Percentiles rank a stretch among this genome's conserved stretches.
Conservation (phyloP, 2,113 vertebrate genomes). For the Cyanoramphus novaezelandiae region DNA sequence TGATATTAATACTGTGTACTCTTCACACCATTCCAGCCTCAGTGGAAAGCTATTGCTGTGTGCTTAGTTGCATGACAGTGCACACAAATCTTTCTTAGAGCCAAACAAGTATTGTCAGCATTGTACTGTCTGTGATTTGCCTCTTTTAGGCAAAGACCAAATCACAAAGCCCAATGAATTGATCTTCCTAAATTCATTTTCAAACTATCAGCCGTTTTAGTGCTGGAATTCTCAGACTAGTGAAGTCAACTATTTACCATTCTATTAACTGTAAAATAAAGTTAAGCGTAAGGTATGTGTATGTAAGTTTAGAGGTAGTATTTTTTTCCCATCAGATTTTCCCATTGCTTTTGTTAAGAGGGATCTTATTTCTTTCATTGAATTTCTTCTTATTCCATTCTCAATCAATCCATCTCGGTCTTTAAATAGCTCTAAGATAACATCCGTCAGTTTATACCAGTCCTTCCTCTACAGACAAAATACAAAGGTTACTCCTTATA, state of each 20-base stretch:
- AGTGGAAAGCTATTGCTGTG: background rate
- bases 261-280: background rate
- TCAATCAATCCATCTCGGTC: background rate
- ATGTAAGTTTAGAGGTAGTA: background rate
- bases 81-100: background rate
- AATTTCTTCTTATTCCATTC: background rate
- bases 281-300: background rate
- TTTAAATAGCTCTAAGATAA: background rate
- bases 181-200: background rate
- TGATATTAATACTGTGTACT: background rate
- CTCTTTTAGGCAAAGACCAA: background rate
- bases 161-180: too few relatives aligned
- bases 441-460: background rate
- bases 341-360: background rate
- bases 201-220: background rate
- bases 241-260: background rate
- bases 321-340: background rate
- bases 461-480: background rate
- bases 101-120: background rate
- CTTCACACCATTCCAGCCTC: background rate
- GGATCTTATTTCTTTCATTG: background rate
- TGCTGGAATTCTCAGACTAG: background rate
- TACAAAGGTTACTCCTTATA: constrained; percentile 11
- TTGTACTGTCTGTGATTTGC: background rate
- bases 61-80: background rate